These are phyloP conservation scores for Montipora cactus DNA, from an alignment of 64 coral and sea anemone genomes.

Conservation along the genomic window DNA sequence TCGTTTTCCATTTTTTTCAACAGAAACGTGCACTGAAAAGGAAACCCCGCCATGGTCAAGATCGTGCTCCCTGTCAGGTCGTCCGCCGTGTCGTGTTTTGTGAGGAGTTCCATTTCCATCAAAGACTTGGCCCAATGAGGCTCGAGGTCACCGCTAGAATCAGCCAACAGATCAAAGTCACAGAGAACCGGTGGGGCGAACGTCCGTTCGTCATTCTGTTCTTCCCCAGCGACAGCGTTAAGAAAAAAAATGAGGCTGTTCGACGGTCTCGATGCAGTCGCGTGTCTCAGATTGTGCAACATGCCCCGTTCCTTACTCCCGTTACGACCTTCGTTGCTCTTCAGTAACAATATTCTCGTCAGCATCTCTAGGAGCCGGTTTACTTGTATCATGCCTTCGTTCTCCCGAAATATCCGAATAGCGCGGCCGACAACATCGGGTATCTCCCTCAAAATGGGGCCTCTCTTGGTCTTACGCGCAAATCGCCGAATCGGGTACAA, in stretches of 20 bases:
- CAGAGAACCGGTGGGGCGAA: not conserved
- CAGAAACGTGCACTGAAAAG: not conserved
- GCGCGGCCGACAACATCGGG: not conserved
- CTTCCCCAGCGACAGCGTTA: not conserved
- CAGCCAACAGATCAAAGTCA: not conserved
- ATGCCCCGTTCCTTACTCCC: not conserved
- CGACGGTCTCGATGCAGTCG: not conserved
- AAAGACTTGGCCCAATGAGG: not conserved
- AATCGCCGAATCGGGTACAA: no score
- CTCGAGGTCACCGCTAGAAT: not conserved
- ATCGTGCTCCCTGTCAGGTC: not conserved
- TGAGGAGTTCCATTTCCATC: not conserved
- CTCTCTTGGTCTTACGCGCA: no score
- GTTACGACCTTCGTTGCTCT: not conserved
- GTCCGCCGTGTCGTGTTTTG: not conserved
- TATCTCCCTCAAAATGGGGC: not conserved
- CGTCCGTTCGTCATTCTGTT: not conserved
- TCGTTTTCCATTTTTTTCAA: not conserved
- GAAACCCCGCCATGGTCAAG: not conserved
- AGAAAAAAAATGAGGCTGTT: not conserved
- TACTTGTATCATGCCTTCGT: not conserved
- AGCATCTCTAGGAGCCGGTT: not conserved
- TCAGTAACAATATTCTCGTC: not conserved
- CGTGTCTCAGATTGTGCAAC: not conserved
- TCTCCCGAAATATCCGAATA: not conserved